phyloP scores from a whole-genome alignment of 2,113 vertebrate species.

The Elaphurus davidianus region DNA sequence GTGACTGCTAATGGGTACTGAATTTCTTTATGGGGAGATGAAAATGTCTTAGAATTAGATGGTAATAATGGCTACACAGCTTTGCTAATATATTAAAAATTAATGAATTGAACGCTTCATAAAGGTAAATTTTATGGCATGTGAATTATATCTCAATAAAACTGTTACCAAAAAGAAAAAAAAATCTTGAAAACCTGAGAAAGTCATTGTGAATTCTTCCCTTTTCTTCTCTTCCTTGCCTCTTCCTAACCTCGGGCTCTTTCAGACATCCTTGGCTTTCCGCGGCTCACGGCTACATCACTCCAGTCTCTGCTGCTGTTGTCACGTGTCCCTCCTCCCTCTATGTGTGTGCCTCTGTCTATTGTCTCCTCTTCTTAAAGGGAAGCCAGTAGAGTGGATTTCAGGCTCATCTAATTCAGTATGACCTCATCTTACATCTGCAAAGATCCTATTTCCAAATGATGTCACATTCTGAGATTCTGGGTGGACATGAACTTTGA shows the following conservation, averaged over 20 bases:
- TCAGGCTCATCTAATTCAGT: not conserved
- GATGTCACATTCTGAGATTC: not conserved
- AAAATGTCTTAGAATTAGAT: not conserved
- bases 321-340: not conserved
- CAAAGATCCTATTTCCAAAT: not conserved
- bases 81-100: not conserved
- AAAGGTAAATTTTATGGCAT: not conserved
- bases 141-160: not conserved
- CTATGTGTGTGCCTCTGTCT: not conserved
- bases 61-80: not conserved
- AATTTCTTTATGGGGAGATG: not conserved
- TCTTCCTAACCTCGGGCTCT: not conserved
- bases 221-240: not conserved
- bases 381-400: not conserved
- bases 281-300: not conserved
- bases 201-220: not conserved
- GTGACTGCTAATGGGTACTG: not conserved
- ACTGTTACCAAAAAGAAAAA: not conserved
- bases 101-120: not conserved
- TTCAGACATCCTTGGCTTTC: not conserved
- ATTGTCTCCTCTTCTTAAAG: not conserved
- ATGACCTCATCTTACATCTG: not conserved
- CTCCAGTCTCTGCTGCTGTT: not conserved
- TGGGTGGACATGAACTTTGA: not conserved
- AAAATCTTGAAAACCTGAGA: not conserved